These are phyloP conservation scores for Drosophila ironensis DNA, from an alignment of 1,140 invertebrate species.

Conservation along the genomic window DNA sequence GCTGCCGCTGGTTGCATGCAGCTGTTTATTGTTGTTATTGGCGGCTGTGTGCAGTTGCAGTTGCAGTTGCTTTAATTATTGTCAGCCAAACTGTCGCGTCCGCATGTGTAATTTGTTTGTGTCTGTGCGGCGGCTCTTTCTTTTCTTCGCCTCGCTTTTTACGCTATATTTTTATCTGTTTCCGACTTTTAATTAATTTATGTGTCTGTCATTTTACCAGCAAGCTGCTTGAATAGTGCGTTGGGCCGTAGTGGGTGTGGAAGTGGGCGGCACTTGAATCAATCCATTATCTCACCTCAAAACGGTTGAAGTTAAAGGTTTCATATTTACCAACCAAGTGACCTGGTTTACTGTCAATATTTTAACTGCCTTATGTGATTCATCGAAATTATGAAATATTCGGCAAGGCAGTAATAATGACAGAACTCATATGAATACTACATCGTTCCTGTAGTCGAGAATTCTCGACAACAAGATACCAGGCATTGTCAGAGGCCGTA, in stretches of 20 bases:
- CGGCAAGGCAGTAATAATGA: too few species aligned
- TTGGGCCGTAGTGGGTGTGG: too few species aligned
- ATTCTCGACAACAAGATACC: too few species aligned
- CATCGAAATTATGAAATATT: too few species aligned
- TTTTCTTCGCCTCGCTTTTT: constrained; percentile 4
- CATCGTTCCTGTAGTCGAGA: too few species aligned
- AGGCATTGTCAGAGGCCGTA: too few species aligned
- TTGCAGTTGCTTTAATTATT: constrained; percentile 72
- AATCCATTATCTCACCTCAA: constrained; percentile 1
- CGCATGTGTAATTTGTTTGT: constrained; percentile 37
- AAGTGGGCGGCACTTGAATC: neutral
- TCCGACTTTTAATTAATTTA: constrained; percentile 79
- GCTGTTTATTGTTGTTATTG: constrained; percentile 56
- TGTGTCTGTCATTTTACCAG: constrained; percentile 38
- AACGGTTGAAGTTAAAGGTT: neutral
- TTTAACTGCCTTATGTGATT: too few species aligned
- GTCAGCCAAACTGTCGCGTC: constrained; percentile 63
- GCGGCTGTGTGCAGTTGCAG: constrained; percentile 47
- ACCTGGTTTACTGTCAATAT: too few species aligned
- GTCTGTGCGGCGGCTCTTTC: constrained; percentile 5
- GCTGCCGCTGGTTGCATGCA: constrained; percentile 42
- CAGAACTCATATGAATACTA: too few species aligned
- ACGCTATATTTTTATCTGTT: constrained; percentile 64
- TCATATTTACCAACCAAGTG: too few species aligned
- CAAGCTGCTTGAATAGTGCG: constrained; percentile 49